These are phyloP conservation scores for Brachyopa scutellaris DNA, from an alignment of 2,888 invertebrate genomes.

Conservation along the genomic window DNA sequence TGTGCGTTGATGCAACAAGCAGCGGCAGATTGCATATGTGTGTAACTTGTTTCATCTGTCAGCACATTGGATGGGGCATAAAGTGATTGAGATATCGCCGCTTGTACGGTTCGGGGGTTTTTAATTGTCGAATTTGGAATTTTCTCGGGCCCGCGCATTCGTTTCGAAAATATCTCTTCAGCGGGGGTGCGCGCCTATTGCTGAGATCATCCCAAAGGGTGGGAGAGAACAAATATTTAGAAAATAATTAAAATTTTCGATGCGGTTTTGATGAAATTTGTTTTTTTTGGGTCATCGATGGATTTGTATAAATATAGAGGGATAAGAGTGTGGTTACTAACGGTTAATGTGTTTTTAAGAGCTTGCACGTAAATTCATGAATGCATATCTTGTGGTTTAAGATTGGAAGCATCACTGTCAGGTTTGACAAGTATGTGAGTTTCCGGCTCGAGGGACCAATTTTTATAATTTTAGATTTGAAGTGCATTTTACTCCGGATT, in stretches of 20 bases:
- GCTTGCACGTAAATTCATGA: too few species aligned
- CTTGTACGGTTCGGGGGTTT: slow-evolving; percentile 55
- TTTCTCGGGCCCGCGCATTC: not conserved
- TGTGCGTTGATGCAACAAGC: slow-evolving; percentile 61
- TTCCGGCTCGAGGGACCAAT: slow-evolving; percentile 1
- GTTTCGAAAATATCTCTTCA: slow-evolving; percentile 42
- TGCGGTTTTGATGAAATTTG: slow-evolving; percentile 69
- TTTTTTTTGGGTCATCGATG: slow-evolving; percentile 55
- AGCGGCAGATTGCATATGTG: slow-evolving; percentile 27
- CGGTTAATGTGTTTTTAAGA: slow-evolving; percentile 6
- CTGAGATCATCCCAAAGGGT: slow-evolving; percentile 25
- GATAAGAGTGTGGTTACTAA: not conserved
- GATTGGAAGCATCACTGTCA: not conserved
- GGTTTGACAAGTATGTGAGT: not conserved
- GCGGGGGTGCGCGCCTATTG: slow-evolving; percentile 17
- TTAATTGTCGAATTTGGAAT: slow-evolving; percentile 64
- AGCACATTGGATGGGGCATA: slow-evolving; percentile 70
- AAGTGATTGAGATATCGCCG: slow-evolving; percentile 70
- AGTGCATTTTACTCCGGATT: not conserved
- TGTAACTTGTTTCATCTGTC: slow-evolving; percentile 70
- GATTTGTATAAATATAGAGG: slow-evolving; percentile 32
- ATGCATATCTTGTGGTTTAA: too few species aligned
- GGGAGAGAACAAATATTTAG: slow-evolving; percentile 52
- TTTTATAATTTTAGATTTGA: too few species aligned
- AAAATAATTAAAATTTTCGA: slow-evolving; percentile 69